phyloP scores from a whole-genome alignment of 1,140 invertebrate species.

The Lepidotrigona ventralis region DNA sequence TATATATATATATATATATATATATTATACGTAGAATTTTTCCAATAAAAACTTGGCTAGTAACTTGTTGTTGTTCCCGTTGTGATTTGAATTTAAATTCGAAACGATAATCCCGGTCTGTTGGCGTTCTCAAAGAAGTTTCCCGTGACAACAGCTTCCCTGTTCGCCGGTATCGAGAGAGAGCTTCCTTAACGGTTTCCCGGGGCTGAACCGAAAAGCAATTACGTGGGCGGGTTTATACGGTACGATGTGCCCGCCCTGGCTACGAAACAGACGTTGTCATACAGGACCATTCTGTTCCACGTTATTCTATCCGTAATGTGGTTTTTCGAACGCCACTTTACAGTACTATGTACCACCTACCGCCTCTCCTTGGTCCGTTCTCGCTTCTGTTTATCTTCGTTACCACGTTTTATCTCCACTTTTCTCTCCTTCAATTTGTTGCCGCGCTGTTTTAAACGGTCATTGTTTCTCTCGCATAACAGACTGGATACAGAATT shows the following conservation, averaged over 20 bases:
- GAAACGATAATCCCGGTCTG: background rate
- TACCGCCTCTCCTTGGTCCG: background rate
- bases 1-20: no score
- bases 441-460: background rate
- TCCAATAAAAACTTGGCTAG: background rate
- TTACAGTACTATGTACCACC: background rate
- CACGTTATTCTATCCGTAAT: constrained; percentile 24
- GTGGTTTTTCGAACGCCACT: background rate
- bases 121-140: background rate
- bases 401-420: background rate
- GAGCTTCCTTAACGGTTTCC: constrained; percentile 32
- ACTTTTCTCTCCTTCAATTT: background rate
- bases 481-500: background rate
- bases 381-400: background rate
- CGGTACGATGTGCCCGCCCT: background rate
- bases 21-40: background rate
- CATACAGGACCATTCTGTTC: constrained; percentile 13
- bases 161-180: constrained; percentile 6
- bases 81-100: background rate
- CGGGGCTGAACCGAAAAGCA: constrained; percentile 37
- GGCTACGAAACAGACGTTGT: background rate
- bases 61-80: background rate
- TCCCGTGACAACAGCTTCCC: background rate
- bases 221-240: constrained; percentile 40
- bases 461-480: background rate